Percentiles rank a stretch among this genome's conserved stretches.
These are phyloP conservation scores for Drosophila nr. medialis DNA, from an alignment of 2,888 invertebrate genomes.

Conservation along the genomic window DNA sequence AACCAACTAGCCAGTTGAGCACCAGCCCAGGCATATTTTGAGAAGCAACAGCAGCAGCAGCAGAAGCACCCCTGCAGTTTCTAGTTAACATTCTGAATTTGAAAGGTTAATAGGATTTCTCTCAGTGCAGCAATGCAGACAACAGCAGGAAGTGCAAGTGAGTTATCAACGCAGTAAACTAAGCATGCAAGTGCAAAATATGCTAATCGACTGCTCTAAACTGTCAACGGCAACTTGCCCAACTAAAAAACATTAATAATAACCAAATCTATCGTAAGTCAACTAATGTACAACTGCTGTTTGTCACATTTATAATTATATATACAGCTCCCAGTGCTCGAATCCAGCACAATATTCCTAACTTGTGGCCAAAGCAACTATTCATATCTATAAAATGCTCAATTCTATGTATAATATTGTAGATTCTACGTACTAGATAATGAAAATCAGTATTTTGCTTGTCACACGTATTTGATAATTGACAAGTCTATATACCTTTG, in stretches of 20 bases:
- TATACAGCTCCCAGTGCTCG: not conserved
- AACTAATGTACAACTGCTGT: not conserved
- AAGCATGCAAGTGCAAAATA: constrained; percentile 34
- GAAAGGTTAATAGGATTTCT: constrained; percentile 75
- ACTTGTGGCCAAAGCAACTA: not conserved
- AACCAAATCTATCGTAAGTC: not conserved
- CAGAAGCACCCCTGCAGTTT: constrained; percentile 62
- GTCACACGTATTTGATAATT: not conserved
- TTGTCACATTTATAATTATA: not conserved
- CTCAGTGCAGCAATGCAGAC: constrained; percentile 22
- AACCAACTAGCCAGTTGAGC: not conserved
- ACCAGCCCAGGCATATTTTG: constrained; percentile 4
- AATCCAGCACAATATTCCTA: not conserved
- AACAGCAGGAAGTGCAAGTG: constrained; percentile 62
- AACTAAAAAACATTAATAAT: constrained; percentile 10
- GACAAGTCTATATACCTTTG: not conserved
- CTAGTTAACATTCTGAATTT: constrained; percentile 70
- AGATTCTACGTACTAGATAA: not conserved
- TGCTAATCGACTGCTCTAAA: constrained; percentile 49
- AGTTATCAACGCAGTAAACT: constrained; percentile 34
- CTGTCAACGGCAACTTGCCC: constrained; percentile 51
- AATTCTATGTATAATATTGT: not conserved
- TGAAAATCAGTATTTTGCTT: not conserved
- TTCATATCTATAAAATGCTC: not conserved
- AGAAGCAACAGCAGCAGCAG: constrained; percentile 10